phyloP scores from a whole-genome alignment of 2,888 invertebrate species.

The Agonopterix arenella region DNA sequence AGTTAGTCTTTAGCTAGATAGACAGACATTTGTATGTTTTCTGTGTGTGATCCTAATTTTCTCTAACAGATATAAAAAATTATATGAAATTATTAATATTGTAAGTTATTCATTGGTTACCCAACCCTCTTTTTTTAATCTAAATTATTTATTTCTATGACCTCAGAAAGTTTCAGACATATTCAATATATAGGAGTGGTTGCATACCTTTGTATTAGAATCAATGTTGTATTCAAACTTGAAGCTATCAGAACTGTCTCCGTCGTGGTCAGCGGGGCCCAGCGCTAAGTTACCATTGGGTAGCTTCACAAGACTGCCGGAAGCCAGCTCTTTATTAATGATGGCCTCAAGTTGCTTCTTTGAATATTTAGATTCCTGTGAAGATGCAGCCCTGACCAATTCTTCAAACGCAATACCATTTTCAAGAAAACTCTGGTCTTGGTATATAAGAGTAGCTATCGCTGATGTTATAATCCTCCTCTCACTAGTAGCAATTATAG shows the following conservation, averaged over 20 bases:
- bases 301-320: constrained; percentile 81
- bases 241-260: constrained; percentile 71
- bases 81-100: no score
- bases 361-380: constrained; percentile 80
- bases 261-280: constrained; percentile 78
- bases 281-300: constrained; percentile 82
- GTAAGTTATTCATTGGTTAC: no score
- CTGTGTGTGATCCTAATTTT: no score
- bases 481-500: constrained; percentile 58
- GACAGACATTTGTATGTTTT: no score
- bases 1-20: no score
- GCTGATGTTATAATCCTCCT: constrained; percentile 80
- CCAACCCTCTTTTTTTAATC: no score
- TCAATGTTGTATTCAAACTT: constrained; percentile 64
- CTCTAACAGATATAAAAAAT: no score
- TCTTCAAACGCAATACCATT: constrained; percentile 83
- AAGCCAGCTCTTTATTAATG: constrained; percentile 82
- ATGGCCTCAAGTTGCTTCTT: constrained; percentile 80
- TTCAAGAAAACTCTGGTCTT: constrained; percentile 83
- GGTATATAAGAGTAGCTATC: constrained; percentile 82
- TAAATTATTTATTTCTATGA: no score
- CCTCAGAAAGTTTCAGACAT: no score
- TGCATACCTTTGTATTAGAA: constrained; percentile 56
- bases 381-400: constrained; percentile 79
- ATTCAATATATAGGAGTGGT: neutral